phyloP scores from a whole-genome alignment of 2,113 vertebrate species.

The Dicrurus megarhynchus region DNA sequence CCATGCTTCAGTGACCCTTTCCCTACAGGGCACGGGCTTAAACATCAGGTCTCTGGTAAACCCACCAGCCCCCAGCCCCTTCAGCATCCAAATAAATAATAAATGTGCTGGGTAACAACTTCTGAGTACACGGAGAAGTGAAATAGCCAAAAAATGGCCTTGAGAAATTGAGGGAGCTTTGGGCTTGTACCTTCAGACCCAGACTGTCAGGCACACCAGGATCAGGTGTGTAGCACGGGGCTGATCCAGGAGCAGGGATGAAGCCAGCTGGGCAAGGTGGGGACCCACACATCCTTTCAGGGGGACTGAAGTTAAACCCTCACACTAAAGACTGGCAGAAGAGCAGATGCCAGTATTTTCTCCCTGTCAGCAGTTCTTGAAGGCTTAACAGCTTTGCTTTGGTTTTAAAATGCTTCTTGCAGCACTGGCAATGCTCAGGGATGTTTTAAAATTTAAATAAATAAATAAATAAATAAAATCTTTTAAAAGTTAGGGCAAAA shows the following conservation, averaged over 20 bases:
- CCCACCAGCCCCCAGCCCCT: rapidly evolving
- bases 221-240: neutral
- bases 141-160: neutral
- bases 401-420: neutral
- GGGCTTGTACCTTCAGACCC: neutral
- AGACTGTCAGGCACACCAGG: too few species aligned
- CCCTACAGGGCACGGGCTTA: rapidly evolving
- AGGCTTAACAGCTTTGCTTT: neutral
- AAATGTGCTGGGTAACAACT: neutral
- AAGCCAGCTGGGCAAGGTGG: neutral
- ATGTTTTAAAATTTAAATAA: neutral
- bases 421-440: neutral
- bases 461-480: neutral
- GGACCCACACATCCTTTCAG: rapidly evolving
- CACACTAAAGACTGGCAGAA: neutral
- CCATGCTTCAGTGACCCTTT: too few species aligned
- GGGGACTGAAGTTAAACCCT: neutral
- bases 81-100: neutral
- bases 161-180: neutral
- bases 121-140: neutral
- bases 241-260: neutral
- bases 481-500: neutral
- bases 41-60: neutral
- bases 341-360: neutral
- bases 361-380: neutral